Evolutionary conservation across 2,113 vertebrate genomes (phyloP), one percentile per base, ranked within the genome.

Genomic region (Perccottus glenii): DNA sequence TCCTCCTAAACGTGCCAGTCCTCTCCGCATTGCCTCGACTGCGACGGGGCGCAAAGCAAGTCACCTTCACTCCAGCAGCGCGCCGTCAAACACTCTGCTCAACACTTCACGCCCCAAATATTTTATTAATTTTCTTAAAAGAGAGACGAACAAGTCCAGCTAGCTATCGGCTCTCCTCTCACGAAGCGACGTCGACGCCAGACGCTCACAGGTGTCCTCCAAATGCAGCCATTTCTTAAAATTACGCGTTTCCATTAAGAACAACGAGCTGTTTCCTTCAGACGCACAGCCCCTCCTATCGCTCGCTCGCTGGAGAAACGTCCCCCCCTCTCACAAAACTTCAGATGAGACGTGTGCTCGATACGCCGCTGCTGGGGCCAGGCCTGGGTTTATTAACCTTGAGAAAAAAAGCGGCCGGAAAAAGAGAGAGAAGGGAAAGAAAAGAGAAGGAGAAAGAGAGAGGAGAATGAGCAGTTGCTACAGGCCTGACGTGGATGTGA

Each of bases 401-500:
- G 60, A 19, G 14, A 33, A 27, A 62, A 44, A 52, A 52, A 52
- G 50, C 50, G 3, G 19, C 19, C 1, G 19, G 19, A 56, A 61
- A 50, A 44, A 40, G 4, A 62, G 19, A 47, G 38, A 42, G 15
- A 42, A 43, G 16, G 10, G 19, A 32, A 53, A 38, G 68, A 62
- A 69, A 67, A 88, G 78, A 89, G 81, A 88, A 73, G 81, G 73
- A 93, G 92, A 88, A 86, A 87, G 87, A 90, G 90, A 78, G 84
- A 0, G 58, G 84, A 77, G 91, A 90, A 90, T 85, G 86, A 88
- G 90, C 86, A 84, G 89, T 88, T 82, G 89, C 87, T 86, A 88
- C 88, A 92, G 89, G 91, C 85, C 93, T 94, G 94, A 94, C 94
- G 94, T 93, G 88, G 90, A 77, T 85, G 74, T 67, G 92, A 92